Percentiles rank a stretch among this genome's conserved stretches.
Conservation (phyloP, 2,797 vertebrate species). For the Danio jaintianensis region DNA sequence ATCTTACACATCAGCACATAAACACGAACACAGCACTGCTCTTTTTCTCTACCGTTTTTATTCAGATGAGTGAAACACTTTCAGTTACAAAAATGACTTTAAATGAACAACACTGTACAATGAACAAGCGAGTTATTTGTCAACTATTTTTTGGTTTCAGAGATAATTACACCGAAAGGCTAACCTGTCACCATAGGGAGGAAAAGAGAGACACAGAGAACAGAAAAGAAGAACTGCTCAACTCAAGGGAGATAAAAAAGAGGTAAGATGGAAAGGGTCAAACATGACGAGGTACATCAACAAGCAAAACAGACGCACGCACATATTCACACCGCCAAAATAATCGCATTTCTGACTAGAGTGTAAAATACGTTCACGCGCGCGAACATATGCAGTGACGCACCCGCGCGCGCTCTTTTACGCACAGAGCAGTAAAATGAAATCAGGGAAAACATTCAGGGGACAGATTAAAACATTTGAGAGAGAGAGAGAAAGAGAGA, state of each 20-base stretch:
- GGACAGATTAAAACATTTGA: constrained; percentile 51
- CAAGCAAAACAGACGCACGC: constrained; percentile 41
- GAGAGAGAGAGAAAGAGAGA: constrained; percentile 13
- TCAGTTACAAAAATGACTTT: constrained; percentile 89
- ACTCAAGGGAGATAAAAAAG: constrained; percentile 52
- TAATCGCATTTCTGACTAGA: constrained; percentile 16
- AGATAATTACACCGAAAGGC: constrained; percentile 85
- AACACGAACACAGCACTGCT: background rate
- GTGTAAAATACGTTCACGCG: constrained; percentile 28
- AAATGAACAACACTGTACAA: constrained; percentile 89
- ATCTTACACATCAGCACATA: background rate
- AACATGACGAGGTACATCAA: constrained; percentile 45
- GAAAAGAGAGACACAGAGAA: constrained; percentile 57
- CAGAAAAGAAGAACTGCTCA: constrained; percentile 57
- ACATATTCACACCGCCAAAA: constrained; percentile 32
- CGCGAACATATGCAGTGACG: constrained; percentile 36
- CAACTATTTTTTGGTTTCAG: constrained; percentile 80
- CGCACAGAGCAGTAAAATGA: constrained; percentile 42
- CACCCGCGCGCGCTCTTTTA: constrained; percentile 40
- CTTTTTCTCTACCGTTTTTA: constrained; percentile 80
- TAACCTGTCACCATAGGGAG: constrained; percentile 82
- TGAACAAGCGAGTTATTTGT: constrained; percentile 84
- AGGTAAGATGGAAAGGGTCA: constrained; percentile 65
- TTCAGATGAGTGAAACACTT: constrained; percentile 87
- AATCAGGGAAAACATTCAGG: constrained; percentile 37